Conservation (phyloP, 2,113 vertebrate genomes). For the Eurystomus gularis region DNA sequence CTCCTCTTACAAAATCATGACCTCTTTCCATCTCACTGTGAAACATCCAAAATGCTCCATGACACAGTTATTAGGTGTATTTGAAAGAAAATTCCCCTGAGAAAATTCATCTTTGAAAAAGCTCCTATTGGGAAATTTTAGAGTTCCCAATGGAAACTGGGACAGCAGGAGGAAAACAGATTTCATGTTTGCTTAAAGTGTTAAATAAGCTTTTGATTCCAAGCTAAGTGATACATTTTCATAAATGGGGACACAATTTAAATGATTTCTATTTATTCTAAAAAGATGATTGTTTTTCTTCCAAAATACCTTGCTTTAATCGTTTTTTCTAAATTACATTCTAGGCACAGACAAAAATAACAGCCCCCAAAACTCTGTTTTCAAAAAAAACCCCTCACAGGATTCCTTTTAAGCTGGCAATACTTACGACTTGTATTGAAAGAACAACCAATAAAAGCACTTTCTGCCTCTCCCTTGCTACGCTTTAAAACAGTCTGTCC, state of each 20-base stretch:
- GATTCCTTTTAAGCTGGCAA: not conserved
- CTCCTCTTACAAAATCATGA: not conserved
- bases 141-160: not conserved
- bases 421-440: not conserved
- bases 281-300: not conserved
- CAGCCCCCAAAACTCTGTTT: not conserved
- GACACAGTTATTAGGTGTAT: not conserved
- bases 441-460: not conserved
- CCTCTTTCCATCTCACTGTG: not conserved
- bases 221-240: not conserved
- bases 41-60: not conserved
- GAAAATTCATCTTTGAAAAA: not conserved
- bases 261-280: not conserved
- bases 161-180: not conserved
- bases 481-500: slow-evolving; percentile 20
- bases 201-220: slow-evolving; percentile 1
- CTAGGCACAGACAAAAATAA: not conserved
- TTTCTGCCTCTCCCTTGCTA: not conserved
- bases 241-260: not conserved
- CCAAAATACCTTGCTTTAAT: not conserved
- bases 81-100: not conserved
- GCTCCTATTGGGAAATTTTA: not conserved
- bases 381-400: not conserved
- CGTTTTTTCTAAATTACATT: not conserved
- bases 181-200: not conserved